These are phyloP conservation scores for Dicroscelio sp. DNA, from an alignment of 2,888 invertebrate genomes.

Conservation along the genomic window DNA sequence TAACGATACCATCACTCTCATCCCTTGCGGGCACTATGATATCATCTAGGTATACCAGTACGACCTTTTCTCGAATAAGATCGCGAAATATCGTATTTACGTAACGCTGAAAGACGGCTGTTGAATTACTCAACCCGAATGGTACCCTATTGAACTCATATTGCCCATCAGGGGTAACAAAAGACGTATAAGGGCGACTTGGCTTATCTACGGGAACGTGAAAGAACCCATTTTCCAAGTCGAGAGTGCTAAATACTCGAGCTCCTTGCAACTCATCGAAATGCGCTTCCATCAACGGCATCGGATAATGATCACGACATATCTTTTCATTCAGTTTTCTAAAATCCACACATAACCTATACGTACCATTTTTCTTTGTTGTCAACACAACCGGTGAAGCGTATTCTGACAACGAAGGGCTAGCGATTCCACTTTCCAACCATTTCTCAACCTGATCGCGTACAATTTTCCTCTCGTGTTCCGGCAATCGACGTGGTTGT, in stretches of 20 bases:
- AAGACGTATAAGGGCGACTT: slow-evolving; percentile 86
- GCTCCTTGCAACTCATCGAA: slow-evolving; percentile 69
- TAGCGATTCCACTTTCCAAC: neutral
- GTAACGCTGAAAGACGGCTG: slow-evolving; percentile 78
- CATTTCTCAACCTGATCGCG: neutral
- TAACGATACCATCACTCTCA: neutral
- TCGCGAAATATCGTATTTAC: slow-evolving; percentile 76
- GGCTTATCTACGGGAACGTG: slow-evolving; percentile 84
- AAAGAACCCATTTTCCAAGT: slow-evolving; percentile 66
- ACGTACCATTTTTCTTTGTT: neutral
- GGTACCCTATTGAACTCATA: slow-evolving; percentile 22
- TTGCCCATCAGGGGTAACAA: slow-evolving; percentile 71
- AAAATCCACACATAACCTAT: neutral
- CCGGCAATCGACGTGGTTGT: neutral
- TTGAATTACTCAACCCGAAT: slow-evolving; percentile 32
- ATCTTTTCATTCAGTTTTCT: neutral
- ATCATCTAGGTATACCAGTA: slow-evolving; percentile 73
- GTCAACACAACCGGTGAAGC: neutral
- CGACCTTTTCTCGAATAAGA: slow-evolving; percentile 53
- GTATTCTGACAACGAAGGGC: neutral
- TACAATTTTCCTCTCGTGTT: neutral
- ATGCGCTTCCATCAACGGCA: slow-evolving; percentile 55
- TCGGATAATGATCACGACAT: slow-evolving; percentile 62
- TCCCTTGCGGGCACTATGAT: slow-evolving; percentile 56
- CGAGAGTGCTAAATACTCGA: slow-evolving; percentile 51